Percentiles rank a stretch among this genome's conserved stretches.
Evolutionary conservation across 2,888 invertebrate species (phyloP).

Genomic region (Amitus sp.): DNA sequence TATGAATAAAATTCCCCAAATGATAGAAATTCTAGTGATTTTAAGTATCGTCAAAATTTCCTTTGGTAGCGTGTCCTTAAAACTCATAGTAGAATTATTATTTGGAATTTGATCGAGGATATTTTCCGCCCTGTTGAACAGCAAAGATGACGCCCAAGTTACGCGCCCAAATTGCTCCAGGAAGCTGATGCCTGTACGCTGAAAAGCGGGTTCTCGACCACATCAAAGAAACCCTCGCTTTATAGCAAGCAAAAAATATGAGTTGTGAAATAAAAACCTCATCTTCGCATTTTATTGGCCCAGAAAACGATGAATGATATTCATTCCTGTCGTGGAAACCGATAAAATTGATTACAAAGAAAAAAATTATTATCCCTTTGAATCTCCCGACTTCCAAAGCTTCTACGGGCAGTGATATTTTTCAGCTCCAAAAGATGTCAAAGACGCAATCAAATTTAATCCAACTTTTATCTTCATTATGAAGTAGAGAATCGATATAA

Average conservation of each 20-base stretch:
- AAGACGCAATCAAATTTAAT: constrained; percentile 44
- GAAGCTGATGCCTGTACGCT: constrained; percentile 40
- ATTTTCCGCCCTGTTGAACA: constrained; percentile 49
- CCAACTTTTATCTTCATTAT: constrained; percentile 43
- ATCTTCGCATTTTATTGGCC: no score
- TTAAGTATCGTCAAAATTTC: constrained; percentile 48
- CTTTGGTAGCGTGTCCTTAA: constrained; percentile 52
- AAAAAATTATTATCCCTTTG: neutral
- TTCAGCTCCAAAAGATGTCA: constrained; percentile 45
- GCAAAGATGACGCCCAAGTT: constrained; percentile 48
- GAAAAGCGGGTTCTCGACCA: constrained; percentile 54
- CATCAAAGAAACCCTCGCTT: constrained; percentile 56
- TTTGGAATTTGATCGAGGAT: constrained; percentile 49
- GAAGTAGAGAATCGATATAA: constrained; percentile 50
- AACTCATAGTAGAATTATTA: constrained; percentile 39
- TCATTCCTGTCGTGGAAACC: no score
- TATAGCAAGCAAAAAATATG: constrained; percentile 31
- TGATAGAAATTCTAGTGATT: no score
- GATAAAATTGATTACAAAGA: neutral
- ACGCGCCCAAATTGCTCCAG: constrained; percentile 51
- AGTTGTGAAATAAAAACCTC: no score
- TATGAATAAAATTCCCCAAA: no score
- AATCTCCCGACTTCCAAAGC: constrained; percentile 53
- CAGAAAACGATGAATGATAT: no score
- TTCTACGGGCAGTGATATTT: constrained; percentile 42